phyloP scores from a whole-genome alignment of 1,140 invertebrate species.

The Saccostrea echinata region DNA sequence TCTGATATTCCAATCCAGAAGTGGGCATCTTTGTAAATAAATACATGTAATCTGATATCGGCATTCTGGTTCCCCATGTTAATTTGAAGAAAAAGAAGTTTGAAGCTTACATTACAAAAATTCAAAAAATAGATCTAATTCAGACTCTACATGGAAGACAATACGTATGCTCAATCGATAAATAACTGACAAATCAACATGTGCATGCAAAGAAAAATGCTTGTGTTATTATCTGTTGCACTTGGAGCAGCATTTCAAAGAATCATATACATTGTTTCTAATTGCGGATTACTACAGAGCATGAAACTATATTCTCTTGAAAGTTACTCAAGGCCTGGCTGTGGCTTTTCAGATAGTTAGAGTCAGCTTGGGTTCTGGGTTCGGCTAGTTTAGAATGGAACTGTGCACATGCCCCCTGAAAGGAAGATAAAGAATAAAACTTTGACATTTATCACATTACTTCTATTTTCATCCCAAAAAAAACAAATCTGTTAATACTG shows the following conservation, averaged over 20 bases:
- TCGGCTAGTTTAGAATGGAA: conserved; percentile 13
- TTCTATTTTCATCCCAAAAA: no score
- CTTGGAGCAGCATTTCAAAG: no score
- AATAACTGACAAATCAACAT: no score
- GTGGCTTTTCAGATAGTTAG: not conserved
- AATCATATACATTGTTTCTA: not conserved
- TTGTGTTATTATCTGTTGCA: no score
- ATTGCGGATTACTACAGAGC: not conserved
- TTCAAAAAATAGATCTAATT: no score
- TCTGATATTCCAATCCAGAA: conserved; percentile 17
- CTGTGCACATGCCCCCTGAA: not conserved
- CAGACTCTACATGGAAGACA: no score
- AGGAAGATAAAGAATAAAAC: not conserved
- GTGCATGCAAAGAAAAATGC: no score
- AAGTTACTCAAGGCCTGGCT: not conserved
- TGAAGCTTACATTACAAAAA: no score
- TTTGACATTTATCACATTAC: no score
- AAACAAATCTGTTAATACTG: no score
- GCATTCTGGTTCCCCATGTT: not conserved
- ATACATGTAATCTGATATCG: not conserved
- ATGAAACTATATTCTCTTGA: no score
- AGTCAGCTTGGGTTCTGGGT: not conserved
- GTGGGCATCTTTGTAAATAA: not conserved
- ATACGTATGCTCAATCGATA: no score
- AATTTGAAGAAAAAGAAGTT: not conserved